Evolutionary conservation across 2,888 invertebrate genomes (phyloP), one percentile per base, ranked within the genome.

Genomic region (Lasioglossum lativentre): DNA sequence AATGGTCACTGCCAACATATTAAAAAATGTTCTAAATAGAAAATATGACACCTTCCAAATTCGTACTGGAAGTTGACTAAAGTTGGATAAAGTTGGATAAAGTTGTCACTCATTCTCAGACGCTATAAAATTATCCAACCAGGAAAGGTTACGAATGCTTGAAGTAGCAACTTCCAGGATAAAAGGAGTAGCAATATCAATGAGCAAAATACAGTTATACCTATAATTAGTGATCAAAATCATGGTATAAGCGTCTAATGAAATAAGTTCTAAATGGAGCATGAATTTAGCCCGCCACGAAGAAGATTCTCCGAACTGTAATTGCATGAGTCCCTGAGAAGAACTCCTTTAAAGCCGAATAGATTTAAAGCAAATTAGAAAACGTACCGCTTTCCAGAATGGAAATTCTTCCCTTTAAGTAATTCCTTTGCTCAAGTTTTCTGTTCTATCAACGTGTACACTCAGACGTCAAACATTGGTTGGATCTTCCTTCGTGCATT

Each of bases 331-430:
- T 86, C 73, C 52, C 74, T 70, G 66, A 56, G 59, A 82, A 75
- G 75, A 73, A 78, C 40, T 74, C 66, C 70, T 74, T 66, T 82
- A 79, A 82, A 86, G 75, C 66, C 52, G 82, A 70, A 68, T 68
- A 78, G 78, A 84, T 76, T 86, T 86, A 81, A 76, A 74, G 77
- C 74, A 84, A 87, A 87, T 87, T 84, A 87, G 81, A 82, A 87
- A 87, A 87, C 75, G 81, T 87, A 87, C 40, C 76, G 45, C 71
- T 30, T 63, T 63, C 38, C 78, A 75, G 73, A 45, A 84, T 87
- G 83, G 76, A 87, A 84, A 80, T 84, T 83, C 81, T 75, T 87
- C 66, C 78, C 71, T 42, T 86, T 81, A 80, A 66, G 78, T 47
- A 73, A 45, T 80, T 63, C 38, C 68, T 30, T 52, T 47, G 38